phyloP scores from a whole-genome alignment of 1,140 invertebrate genomes.

The Drosophila kepulauana region DNA sequence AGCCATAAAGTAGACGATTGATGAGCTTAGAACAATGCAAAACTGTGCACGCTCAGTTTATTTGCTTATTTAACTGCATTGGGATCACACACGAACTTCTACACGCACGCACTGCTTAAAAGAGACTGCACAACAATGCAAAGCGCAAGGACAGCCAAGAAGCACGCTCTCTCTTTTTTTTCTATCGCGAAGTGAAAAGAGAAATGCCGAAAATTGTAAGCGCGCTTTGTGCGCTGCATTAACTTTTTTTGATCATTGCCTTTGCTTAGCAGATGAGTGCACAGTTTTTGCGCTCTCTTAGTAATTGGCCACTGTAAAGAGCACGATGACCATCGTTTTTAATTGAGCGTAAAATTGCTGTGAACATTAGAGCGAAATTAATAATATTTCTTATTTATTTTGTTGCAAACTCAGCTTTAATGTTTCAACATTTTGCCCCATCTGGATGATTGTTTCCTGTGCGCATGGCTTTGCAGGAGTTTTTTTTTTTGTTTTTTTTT shows the following conservation, averaged over 20 bases:
- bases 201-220: conserved; percentile 17
- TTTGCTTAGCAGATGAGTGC: conserved; percentile 35
- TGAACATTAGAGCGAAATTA: conserved; percentile 29
- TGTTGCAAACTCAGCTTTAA: conserved; percentile 10
- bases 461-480: background rate
- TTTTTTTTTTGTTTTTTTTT: background rate
- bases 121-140: background rate
- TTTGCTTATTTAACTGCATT: conserved; percentile 55
- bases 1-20: conserved; percentile 65
- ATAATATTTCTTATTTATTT: conserved; percentile 3
- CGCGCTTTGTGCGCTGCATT: conserved; percentile 27
- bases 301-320: background rate
- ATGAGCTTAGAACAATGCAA: conserved; percentile 64
- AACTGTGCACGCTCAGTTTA: conserved; percentile 54
- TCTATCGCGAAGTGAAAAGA: conserved; percentile 2
- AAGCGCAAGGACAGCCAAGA: background rate
- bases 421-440: background rate
- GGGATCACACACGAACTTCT: background rate
- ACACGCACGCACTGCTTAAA: background rate
- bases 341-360: conserved; percentile 52
- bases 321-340: conserved; percentile 37
- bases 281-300: conserved; percentile 34
- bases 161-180: background rate
- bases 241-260: conserved; percentile 41
- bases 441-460: background rate